phyloP scores from a whole-genome alignment of 2,113 vertebrate genomes.

The Tyto alba region DNA sequence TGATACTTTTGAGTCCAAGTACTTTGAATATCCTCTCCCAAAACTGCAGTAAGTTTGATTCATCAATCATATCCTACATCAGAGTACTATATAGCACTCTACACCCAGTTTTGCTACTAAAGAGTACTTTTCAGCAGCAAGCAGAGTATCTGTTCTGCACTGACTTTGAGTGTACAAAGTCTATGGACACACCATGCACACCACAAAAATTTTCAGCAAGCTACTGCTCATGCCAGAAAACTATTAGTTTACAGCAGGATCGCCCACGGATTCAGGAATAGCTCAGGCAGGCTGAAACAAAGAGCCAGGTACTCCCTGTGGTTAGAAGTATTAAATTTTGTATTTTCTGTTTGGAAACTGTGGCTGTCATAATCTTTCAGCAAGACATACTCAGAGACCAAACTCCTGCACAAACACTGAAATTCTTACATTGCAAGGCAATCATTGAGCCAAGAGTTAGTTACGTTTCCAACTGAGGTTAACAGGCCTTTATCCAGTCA shows the following conservation, averaged over 20 bases:
- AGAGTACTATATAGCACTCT: background rate
- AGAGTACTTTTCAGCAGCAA: background rate
- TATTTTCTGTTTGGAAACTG: background rate
- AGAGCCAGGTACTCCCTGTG: background rate
- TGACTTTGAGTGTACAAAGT: background rate
- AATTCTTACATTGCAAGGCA: background rate
- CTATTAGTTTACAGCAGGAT: background rate
- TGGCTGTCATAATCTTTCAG: background rate
- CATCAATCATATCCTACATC: background rate
- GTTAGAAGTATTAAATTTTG: background rate
- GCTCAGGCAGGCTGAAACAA: background rate
- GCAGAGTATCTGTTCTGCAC: background rate
- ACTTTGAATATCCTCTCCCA: background rate
- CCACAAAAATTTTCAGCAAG: background rate
- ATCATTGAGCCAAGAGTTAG: fast-evolving
- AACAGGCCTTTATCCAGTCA: background rate
- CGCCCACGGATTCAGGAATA: background rate
- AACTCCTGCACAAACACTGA: background rate
- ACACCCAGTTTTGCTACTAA: background rate
- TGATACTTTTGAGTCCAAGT: background rate
- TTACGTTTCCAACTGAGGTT: background rate
- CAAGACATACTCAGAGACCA: background rate
- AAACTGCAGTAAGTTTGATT: background rate
- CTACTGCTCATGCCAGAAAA: background rate
- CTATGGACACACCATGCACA: background rate